phyloP scores from a whole-genome alignment of 2,797 vertebrate genomes.

The Neostethus bicornis region DNA sequence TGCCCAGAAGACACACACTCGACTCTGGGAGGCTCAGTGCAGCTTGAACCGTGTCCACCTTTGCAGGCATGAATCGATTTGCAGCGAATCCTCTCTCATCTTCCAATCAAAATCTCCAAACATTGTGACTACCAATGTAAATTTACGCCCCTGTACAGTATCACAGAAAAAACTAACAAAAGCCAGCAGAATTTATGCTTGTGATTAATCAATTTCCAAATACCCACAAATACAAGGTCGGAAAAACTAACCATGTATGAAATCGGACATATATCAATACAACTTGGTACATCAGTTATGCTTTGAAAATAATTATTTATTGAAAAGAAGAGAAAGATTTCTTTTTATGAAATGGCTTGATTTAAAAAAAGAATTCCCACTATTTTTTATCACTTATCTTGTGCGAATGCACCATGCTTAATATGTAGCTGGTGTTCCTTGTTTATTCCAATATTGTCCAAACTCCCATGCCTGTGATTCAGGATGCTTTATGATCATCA shows the following conservation, averaged over 20 bases:
- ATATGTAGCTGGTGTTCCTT: too few relatives aligned
- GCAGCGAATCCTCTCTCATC: slow-evolving; percentile 22
- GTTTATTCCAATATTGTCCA: too few relatives aligned
- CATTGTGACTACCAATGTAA: slow-evolving; percentile 33
- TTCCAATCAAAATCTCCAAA: slow-evolving; percentile 58
- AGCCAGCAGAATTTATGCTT: slow-evolving; percentile 11
- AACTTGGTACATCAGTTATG: slow-evolving; percentile 27
- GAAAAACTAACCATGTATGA: not conserved
- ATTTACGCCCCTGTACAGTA: slow-evolving; percentile 19
- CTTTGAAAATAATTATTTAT: too few relatives aligned
- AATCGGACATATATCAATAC: not conserved
- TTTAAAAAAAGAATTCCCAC: too few relatives aligned
- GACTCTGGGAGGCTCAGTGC: slow-evolving; percentile 62
- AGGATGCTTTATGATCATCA: too few relatives aligned
- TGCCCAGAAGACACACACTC: slow-evolving; percentile 76
- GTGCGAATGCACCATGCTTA: too few relatives aligned
- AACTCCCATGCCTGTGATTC: too few relatives aligned
- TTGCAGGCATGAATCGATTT: slow-evolving; percentile 64
- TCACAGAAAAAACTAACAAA: slow-evolving; percentile 25
- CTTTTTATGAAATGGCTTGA: too few relatives aligned
- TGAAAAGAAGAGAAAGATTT: too few relatives aligned
- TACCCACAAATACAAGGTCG: not conserved
- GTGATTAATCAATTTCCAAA: slow-evolving; percentile 13
- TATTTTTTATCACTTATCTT: too few relatives aligned
- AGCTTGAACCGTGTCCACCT: slow-evolving; percentile 64